Conservation (phyloP, 2,888 invertebrate species). For the Hylaea fasciaria region DNA sequence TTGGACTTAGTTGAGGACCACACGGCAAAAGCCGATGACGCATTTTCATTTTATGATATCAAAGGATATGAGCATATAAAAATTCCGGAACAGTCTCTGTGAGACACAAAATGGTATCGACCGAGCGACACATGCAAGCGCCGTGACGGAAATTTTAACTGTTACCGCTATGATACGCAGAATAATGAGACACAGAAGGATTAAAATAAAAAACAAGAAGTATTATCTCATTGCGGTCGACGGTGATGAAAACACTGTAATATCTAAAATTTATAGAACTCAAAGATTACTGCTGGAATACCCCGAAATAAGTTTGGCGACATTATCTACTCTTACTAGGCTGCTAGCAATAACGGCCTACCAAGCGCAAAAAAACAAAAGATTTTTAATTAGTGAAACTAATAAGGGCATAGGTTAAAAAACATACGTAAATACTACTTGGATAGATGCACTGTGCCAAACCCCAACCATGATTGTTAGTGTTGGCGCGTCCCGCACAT, state of each 20-base stretch:
- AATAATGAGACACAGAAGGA: constrained; percentile 5
- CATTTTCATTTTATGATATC: constrained; percentile 4
- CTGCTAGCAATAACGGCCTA: no score
- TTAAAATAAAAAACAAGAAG: no score
- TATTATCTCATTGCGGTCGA: no score
- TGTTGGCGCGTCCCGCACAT: constrained; percentile 46
- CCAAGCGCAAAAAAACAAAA: no score
- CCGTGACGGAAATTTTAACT: constrained; percentile 66
- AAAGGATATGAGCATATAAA: constrained; percentile 48
- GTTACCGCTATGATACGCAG: constrained; percentile 36
- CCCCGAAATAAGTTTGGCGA: no score
- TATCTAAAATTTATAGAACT: no score
- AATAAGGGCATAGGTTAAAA: no score
- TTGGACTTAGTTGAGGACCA: neutral
- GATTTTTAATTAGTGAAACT: no score
- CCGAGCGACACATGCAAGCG: constrained; percentile 58
- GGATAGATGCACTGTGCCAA: constrained; percentile 24
- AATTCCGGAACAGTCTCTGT: constrained; percentile 52
- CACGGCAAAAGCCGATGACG: neutral
- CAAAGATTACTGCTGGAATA: no score
- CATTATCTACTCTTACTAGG: no score
- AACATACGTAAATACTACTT: no score
- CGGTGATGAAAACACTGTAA: no score
- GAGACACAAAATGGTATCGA: constrained; percentile 55
- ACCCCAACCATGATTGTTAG: constrained; percentile 52